Evolutionary conservation across 2,113 vertebrate species (phyloP).

Genomic region (Mobula hypostoma): DNA sequence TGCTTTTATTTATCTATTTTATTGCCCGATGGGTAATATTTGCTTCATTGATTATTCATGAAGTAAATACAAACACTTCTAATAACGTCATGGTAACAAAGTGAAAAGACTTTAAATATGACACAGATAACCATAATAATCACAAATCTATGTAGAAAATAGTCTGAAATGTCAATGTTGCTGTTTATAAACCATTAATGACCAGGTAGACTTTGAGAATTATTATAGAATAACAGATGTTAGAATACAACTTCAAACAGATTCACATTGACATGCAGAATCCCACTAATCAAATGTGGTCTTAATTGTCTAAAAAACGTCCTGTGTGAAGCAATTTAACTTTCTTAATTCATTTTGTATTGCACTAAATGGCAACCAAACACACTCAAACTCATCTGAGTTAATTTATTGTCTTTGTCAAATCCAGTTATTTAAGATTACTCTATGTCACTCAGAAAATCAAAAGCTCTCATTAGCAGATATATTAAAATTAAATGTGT

Average conservation of each 20-base stretch:
- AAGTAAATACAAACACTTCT: constrained; percentile 18
- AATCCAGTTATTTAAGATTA: not conserved
- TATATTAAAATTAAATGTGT: not conserved
- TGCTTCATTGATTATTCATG: constrained; percentile 24
- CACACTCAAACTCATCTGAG: not conserved
- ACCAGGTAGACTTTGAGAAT: constrained; percentile 4
- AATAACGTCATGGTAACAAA: not conserved
- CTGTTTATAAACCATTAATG: constrained; percentile 29
- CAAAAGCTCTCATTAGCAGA: not conserved
- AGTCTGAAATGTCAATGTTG: not conserved
- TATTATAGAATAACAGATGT: not conserved
- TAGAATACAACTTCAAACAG: not conserved
- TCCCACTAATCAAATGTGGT: constrained; percentile 21
- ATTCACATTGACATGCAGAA: not conserved
- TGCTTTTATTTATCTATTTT: not conserved
- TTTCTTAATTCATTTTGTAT: not conserved
- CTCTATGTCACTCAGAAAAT: not conserved
- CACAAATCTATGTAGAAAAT: not conserved
- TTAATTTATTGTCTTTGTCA: not conserved
- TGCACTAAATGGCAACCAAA: not conserved
- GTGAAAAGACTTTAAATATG: not conserved
- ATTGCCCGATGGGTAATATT: not conserved
- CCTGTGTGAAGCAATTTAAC: not conserved
- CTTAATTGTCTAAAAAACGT: not conserved
- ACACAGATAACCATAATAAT: constrained; percentile 10